Base-by-base conservation (phyloP, 2,888 invertebrate species). In the Cyaniris semiargus region DNA sequence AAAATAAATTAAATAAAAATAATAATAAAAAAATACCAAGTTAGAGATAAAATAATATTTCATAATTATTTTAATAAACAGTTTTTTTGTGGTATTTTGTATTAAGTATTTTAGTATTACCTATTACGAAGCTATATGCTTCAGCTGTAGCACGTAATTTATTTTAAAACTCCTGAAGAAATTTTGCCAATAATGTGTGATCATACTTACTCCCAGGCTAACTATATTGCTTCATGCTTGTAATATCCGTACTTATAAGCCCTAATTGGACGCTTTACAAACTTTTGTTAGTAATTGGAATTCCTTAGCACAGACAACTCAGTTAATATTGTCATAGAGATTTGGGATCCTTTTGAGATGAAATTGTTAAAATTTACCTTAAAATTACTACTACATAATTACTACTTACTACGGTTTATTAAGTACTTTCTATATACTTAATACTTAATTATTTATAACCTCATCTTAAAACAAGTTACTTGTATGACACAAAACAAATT, bases 271-370 rank as follows among this genome's bases (percentile, higher is more conserved):
- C 21, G 34, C n/a, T 71, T 71, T 71, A 71, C 38, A 71, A 71
- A 38, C 71, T 71, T 71, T 71, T 38, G 71, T 71, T 71, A 21
- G 8, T 71, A 71, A 71, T 38, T 71, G 71, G 38, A 71, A 71
- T 76, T 70, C 85, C 84, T 86, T 84, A 84, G 60, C 78, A 78
- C 83, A 83, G 85, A 85, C 84, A 87, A 87, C 84, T 89, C 88
- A 89, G 88, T 89, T 66, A 31, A 66, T 66, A 66, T 66, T 23
- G 23, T 0, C 1, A 23, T 4, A 60, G 8, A 66, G 27, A 31
- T 66, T 66, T 31, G 27, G 6, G 18, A 27, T 60, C 3, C 13
- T 23, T 60, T 60, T 66, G 8, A 58, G 1, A 58, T 58, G 7
- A 58, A 58, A 21, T 18, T 18, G 13, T 5, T 53, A 48, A 34